Evolutionary conservation across 2,797 vertebrate genomes (phyloP).

Genomic region (Diglossa cyanea): DNA sequence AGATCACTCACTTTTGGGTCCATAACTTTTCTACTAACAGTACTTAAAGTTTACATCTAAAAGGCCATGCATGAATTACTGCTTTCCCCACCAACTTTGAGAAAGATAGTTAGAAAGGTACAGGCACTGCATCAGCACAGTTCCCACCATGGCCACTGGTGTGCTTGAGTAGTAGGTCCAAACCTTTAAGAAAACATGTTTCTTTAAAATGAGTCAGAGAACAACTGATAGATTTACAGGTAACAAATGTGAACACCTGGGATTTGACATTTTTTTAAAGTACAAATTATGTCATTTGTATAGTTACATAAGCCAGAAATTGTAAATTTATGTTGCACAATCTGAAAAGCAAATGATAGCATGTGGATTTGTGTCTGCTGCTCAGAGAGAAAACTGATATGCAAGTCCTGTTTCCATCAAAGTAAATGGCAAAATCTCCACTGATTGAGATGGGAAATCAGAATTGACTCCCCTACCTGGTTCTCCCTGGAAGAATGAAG

Average conservation of each 20-base stretch:
- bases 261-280: not conserved
- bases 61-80: not conserved
- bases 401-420: not conserved
- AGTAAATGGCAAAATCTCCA: conserved; percentile 7
- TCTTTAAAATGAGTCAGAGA: not conserved
- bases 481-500: conserved; percentile 43
- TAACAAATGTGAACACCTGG: not conserved
- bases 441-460: conserved; percentile 11
- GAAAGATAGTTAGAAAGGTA: not conserved
- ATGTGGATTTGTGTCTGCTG: not conserved
- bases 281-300: not conserved
- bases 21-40: not conserved
- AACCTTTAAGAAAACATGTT: not conserved
- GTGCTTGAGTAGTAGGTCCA: not conserved
- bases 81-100: not conserved
- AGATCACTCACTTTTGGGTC: not conserved
- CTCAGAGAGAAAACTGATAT: not conserved
- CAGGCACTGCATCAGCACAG: not conserved
- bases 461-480: not conserved
- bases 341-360: not conserved
- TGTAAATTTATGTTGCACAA: not conserved
- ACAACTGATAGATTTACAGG: not conserved
- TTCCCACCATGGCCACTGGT: not conserved
- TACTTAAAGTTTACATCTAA: not conserved
- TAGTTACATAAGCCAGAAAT: not conserved